phyloP scores from a whole-genome alignment of 2,797 vertebrate species.

The Enteromius viviparus region DNA sequence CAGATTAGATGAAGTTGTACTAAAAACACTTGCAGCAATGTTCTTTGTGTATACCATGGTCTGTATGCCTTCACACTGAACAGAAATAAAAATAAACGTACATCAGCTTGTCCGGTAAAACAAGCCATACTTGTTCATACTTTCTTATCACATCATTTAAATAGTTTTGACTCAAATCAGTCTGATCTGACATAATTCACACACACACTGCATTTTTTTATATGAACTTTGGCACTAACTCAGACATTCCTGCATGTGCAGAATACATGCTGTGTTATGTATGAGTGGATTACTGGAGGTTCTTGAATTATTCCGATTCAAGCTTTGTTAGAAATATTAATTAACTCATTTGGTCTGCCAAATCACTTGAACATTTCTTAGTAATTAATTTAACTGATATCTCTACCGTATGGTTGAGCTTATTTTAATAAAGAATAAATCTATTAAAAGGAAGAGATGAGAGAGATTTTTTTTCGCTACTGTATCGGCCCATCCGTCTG shows the following conservation, averaged over 20 bases:
- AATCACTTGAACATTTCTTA: background rate
- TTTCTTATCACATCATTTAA: background rate
- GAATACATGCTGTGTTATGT: background rate
- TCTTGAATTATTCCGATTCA: background rate
- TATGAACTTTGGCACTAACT: background rate
- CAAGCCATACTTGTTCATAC: conserved; percentile 13
- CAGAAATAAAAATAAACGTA: background rate
- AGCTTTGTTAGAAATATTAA: background rate
- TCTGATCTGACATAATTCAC: background rate
- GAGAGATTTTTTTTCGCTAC: no score
- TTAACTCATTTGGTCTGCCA: background rate
- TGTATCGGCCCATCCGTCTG: no score
- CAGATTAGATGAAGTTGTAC: background rate
- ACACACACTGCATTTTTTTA: background rate
- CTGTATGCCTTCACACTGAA: background rate
- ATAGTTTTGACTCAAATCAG: background rate
- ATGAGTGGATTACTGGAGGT: background rate
- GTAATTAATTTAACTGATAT: no score
- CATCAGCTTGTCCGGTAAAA: background rate
- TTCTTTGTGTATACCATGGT: background rate
- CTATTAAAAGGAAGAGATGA: no score
- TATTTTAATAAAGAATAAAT: no score
- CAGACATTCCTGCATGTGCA: background rate
- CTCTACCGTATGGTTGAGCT: no score
- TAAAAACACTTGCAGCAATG: background rate